These are phyloP conservation scores for Microtus richardsoni DNA, from an alignment of 2,113 vertebrate species.

Conservation along the genomic window DNA sequence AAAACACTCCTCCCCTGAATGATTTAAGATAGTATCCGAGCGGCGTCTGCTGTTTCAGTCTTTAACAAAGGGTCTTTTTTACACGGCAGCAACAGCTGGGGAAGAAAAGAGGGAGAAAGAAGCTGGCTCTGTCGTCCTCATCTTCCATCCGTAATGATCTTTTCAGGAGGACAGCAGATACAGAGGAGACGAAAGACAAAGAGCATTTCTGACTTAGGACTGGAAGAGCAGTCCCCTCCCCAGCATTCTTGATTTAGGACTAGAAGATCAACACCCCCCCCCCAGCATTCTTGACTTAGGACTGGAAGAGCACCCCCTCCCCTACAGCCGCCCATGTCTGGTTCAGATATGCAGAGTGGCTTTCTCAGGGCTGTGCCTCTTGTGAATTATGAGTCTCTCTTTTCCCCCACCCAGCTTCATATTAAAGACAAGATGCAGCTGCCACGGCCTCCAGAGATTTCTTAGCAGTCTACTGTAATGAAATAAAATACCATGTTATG, in stretches of 20 bases:
- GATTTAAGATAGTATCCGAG: conserved; percentile 52
- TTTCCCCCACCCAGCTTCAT: neutral
- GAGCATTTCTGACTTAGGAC: conserved; percentile 66
- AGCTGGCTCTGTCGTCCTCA: conserved; percentile 52
- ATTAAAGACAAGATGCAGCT: conserved; percentile 78
- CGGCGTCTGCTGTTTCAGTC: conserved; percentile 52
- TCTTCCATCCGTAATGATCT: conserved; percentile 63
- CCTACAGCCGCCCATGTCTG: conserved; percentile 20
- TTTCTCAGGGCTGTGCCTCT: conserved; percentile 49
- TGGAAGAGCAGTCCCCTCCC: neutral
- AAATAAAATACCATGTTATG: conserved; percentile 67
- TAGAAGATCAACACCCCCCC: too few relatives aligned
- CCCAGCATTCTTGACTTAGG: too few relatives aligned
- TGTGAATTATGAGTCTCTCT: conserved; percentile 65
- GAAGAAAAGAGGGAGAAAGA: conserved; percentile 61
- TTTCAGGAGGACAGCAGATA: conserved; percentile 64
- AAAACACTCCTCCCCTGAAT: neutral
- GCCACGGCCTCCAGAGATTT: conserved; percentile 72
- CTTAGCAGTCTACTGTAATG: conserved; percentile 62
- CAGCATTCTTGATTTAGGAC: too few relatives aligned
- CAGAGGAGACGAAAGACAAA: conserved; percentile 67
- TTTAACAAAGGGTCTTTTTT: conserved; percentile 75
- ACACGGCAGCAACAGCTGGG: neutral
- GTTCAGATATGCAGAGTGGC: conserved; percentile 61
- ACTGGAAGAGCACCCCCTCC: too few relatives aligned